Conservation (phyloP, 2,797 vertebrate genomes). For the Coregonus suidteri region DNA sequence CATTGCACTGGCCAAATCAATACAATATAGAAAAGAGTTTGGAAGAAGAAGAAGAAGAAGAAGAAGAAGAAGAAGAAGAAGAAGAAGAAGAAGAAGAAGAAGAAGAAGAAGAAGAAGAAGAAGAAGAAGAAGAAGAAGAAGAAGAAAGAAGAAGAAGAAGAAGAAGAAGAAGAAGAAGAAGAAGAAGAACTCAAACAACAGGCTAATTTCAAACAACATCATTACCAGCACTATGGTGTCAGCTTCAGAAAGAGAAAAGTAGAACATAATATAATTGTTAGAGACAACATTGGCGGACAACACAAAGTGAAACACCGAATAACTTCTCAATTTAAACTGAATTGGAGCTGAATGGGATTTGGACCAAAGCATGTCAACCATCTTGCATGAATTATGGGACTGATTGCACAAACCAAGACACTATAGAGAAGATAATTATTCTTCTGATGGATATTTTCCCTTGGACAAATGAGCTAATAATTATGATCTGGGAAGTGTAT, state of each 20-base stretch:
- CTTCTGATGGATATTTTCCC: slow-evolving; percentile 24
- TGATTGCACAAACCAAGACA: slow-evolving; percentile 23
- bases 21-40: slow-evolving; percentile 7
- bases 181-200: background rate
- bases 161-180: background rate
- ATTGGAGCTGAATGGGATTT: background rate
- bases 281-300: background rate
- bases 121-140: background rate
- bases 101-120: background rate
- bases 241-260: background rate
- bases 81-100: background rate
- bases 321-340: background rate
- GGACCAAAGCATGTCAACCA: background rate
- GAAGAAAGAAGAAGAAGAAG: no score
- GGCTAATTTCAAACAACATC: no score
- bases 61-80: background rate
- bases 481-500: slow-evolving; percentile 11
- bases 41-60: slow-evolving; percentile 3
- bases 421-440: slow-evolving; percentile 24
- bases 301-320: background rate
- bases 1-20: no score
- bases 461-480: slow-evolving; percentile 14
- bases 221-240: background rate
- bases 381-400: background rate
- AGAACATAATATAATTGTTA: no score